phyloP scores from a whole-genome alignment of 2,888 invertebrate genomes.

The Venustoraphidia nigricollis region DNA sequence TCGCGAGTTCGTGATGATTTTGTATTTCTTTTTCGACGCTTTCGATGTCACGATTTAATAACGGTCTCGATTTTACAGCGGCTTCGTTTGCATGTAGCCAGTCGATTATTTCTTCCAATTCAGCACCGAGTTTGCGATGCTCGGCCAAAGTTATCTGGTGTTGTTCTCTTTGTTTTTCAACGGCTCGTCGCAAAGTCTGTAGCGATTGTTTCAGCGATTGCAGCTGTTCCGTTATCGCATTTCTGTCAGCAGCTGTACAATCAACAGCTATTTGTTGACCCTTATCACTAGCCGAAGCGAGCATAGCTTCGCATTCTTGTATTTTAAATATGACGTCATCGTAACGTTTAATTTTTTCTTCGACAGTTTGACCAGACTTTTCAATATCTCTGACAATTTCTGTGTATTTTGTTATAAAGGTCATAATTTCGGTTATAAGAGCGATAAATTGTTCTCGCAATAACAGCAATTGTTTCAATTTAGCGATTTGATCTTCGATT shows the following conservation, averaged over 20 bases:
- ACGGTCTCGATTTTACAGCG: slow-evolving; percentile 64
- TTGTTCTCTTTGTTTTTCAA: slow-evolving; percentile 74
- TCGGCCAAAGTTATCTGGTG: slow-evolving; percentile 80
- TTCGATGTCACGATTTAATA: slow-evolving; percentile 58
- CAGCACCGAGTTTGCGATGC: slow-evolving; percentile 68
- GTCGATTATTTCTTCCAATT: slow-evolving; percentile 68
- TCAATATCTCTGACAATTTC: slow-evolving; percentile 75
- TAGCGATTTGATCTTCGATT: slow-evolving; percentile 74
- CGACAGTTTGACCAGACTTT: slow-evolving; percentile 62
- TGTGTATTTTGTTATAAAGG: slow-evolving; percentile 75
- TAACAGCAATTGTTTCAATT: slow-evolving; percentile 59
- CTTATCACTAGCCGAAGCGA: slow-evolving; percentile 79
- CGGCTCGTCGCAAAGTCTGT: slow-evolving; percentile 58
- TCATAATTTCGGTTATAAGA: slow-evolving; percentile 72
- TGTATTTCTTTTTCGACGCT: slow-evolving; percentile 71
- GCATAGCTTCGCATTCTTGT: slow-evolving; percentile 76
- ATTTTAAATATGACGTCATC: slow-evolving; percentile 75
- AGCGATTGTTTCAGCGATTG: slow-evolving; percentile 77
- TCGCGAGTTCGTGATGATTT: slow-evolving; percentile 53
- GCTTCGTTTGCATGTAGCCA: slow-evolving; percentile 74
- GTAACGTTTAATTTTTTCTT: slow-evolving; percentile 77
- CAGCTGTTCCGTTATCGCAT: slow-evolving; percentile 73
- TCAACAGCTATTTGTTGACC: slow-evolving; percentile 87
- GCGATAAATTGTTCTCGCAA: slow-evolving; percentile 80
- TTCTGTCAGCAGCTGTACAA: slow-evolving; percentile 74